Base-by-base conservation (phyloP, 2,797 vertebrate genomes). In the Myotis myotis region DNA sequence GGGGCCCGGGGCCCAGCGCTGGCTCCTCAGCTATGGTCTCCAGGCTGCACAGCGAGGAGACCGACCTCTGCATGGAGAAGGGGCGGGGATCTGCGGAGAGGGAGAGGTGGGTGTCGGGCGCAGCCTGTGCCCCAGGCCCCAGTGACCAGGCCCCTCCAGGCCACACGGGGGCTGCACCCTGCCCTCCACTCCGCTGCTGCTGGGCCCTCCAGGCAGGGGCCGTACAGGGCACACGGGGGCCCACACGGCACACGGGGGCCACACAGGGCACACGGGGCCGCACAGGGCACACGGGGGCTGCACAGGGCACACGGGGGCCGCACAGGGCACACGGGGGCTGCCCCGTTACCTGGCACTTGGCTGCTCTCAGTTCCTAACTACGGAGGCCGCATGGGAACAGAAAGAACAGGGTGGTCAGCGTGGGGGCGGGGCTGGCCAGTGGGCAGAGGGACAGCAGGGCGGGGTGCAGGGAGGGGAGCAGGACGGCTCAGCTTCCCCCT, bases 281-380 rank as follows among this genome's bases (percentile, higher is more conserved):
- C 53, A 55, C 22, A 8, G 51, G 51, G 51, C 51, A 53, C 51
- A 53, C 6, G 19, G 36, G 36, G 9, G 38, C 38, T 8, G 7
- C 22, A 23, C 8, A 4, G 55, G 55, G 55, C 55, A 57, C 55
- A 57, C 22, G 51, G 51, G 8, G 28, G 44, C 16, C 4, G 8
- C 55, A 51, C 2, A 13, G 75, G 47, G 28, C 55, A 44, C 71
- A 19, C 2, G 2, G 20, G 74, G 9, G 33, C 80, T 3, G n/a
- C 76, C 53, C 80, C 9, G 11, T 99, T 99, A 99, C 99, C 99
- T 99, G 99, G 97, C 93, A 97, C 98, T 99, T 98, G 2, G 99
- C 99, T 98, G 95, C 98, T 98, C 98, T 99, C 99, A 99, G 98
- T 99, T 99, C 99, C 99, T 99, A 99, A 99, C 99, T 99, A 99